Evolutionary conservation across 2,797 vertebrate species (phyloP), one percentile per base, ranked within the genome.

Genomic region (Tauraco hartlaubi): DNA sequence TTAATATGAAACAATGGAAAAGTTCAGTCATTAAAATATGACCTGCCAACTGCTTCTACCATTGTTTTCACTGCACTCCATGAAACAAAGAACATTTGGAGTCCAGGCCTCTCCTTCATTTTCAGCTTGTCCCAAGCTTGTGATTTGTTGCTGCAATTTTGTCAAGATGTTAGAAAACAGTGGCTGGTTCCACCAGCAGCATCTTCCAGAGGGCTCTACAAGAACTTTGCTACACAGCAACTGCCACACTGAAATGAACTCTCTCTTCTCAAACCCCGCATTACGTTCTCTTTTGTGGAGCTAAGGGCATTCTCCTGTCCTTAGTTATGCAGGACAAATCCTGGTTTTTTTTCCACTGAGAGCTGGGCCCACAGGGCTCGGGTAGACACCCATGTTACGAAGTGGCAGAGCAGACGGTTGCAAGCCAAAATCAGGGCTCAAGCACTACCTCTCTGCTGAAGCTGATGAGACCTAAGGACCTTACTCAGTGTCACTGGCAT

Each of bases 1-100:
- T 81, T 79, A 76, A 87, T 72, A 82, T 23, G 44, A 92, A 92
- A 95, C 68, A 94, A 90, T 80, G 44, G 61, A 87, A 90, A 90
- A 91, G 73, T 52, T 90, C 29, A 35, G 48, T 69, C 6, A 3
- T 77, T 88, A 90, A 96, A 94, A 95, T 93, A 91, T 68, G 58
- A 93, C 80, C 75, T 78, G 69, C 51, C 89, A 92, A 64, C 76
- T 76, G 83, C 54, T 75, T 85, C 54, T 84, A 85, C 92, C 75
- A 92, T 89, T 89, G 84, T 88, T 94, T 95, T 84, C 59, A 75
- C 71, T 72, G 55, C 26, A 73, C 31, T 11, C 46, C 51, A 64
- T 25, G 46, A 84, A 93, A 95, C 35, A 94, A 95, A 93, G 68
- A 71, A 85, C 75, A 90, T 88, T 95, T 95, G 78, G 77, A 82